These are phyloP conservation scores for Oopsacas minuta DNA, from an alignment of 37 sponge, comb jelly and placozoan species.

Conservation along the genomic window DNA sequence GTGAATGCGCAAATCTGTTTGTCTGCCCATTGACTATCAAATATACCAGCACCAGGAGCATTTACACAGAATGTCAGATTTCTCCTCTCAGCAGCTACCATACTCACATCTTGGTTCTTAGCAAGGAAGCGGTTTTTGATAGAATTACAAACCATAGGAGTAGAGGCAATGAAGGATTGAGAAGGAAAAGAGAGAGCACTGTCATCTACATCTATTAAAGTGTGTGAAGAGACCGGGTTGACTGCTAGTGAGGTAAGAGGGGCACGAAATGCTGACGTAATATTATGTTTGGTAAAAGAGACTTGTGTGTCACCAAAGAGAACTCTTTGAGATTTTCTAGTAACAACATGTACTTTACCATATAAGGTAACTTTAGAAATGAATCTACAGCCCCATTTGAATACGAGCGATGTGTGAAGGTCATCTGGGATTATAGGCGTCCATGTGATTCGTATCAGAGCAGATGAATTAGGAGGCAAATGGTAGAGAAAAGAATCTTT, in stretches of 20 bases:
- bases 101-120: background rate
- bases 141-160: background rate
- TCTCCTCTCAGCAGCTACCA: background rate
- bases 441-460: background rate
- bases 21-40: background rate
- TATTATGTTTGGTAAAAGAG: background rate
- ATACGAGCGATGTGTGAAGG: background rate
- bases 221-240: background rate
- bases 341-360: background rate
- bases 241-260: background rate
- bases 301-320: background rate
- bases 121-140: background rate
- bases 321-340: background rate
- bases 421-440: background rate
- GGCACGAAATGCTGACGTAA: background rate
- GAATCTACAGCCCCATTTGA: background rate
- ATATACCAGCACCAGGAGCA: background rate
- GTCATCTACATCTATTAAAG: background rate
- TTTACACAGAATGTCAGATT: background rate
- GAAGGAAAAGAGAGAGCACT: background rate
- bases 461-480: background rate
- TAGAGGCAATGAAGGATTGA: background rate
- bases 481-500: background rate
- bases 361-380: background rate
- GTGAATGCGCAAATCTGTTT: constrained; percentile 38